Evolutionary conservation across 2,797 vertebrate genomes (phyloP).

Genomic region (Lacerta bilineata): DNA sequence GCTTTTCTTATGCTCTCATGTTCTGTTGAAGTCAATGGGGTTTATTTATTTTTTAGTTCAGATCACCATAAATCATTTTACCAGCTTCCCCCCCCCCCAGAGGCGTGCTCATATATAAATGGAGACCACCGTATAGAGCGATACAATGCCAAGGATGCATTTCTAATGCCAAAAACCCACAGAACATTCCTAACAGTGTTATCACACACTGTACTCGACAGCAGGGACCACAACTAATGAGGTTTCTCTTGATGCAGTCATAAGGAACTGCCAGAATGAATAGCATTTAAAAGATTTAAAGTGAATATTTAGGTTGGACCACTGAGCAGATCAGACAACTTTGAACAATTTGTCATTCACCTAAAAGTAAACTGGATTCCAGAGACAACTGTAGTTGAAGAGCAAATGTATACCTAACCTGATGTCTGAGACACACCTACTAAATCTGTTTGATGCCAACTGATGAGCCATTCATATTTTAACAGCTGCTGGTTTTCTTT

Average conservation of each 20-base stretch:
- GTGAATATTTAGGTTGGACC: constrained; percentile 7
- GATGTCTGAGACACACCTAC: neutral
- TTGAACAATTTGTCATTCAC: constrained; percentile 33
- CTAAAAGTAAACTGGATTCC: constrained; percentile 32
- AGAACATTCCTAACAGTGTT: constrained; percentile 23
- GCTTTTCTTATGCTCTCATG: too few relatives aligned
- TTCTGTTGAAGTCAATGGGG: neutral
- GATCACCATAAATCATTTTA: constrained; percentile 6
- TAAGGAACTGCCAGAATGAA: constrained; percentile 24
- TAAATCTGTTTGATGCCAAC: constrained; percentile 4
- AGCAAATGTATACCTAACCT: neutral
- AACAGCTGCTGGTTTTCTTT: constrained; percentile 1
- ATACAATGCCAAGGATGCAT: constrained; percentile 14
- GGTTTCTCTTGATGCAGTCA: constrained; percentile 26
- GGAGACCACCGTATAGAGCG: neutral
- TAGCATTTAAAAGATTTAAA: constrained; percentile 20
- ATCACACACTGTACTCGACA: constrained; percentile 18
- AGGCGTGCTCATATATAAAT: constrained; percentile 13
- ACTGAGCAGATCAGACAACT: constrained; percentile 11
- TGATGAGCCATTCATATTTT: constrained; percentile 19
- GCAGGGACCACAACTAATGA: constrained; percentile 14
- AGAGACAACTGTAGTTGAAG: neutral
- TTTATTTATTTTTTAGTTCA: neutral
- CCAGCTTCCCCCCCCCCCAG: neutral
- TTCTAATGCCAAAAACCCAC: constrained; percentile 36